phyloP scores from a whole-genome alignment of 2,797 vertebrate species.

The Xiphorhynchus erythropygius region DNA sequence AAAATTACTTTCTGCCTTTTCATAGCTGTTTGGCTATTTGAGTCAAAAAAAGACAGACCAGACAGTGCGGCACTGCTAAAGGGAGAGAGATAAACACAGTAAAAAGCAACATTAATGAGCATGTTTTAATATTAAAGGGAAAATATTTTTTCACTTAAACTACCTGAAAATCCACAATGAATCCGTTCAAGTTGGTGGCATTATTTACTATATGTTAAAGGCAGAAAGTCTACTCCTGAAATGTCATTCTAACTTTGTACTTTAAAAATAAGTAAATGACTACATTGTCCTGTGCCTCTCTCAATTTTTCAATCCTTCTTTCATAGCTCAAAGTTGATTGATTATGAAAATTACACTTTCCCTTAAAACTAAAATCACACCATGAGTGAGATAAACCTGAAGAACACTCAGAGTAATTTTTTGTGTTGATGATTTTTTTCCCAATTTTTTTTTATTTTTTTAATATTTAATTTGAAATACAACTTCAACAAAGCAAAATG shows the following conservation, averaged over 20 bases:
- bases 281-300: not conserved
- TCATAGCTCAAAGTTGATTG: not conserved
- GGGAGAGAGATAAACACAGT: not conserved
- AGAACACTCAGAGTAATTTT: not conserved
- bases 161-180: conserved; percentile 34
- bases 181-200: not conserved
- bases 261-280: not conserved
- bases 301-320: not conserved
- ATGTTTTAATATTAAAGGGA: conserved; percentile 27
- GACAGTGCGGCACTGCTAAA: not conserved
- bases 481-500: not conserved
- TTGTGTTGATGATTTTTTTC: not conserved
- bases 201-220: not conserved
- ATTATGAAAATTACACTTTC: not conserved
- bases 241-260: not conserved
- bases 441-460: not conserved
- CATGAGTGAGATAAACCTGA: not conserved
- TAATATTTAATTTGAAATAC: not conserved
- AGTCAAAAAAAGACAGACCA: not conserved
- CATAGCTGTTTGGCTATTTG: not conserved
- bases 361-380: not conserved
- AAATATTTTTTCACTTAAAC: conserved; percentile 46
- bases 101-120: conserved; percentile 20
- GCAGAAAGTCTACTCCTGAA: not conserved
- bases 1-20: conserved; percentile 47